phyloP scores from a whole-genome alignment of 2,888 invertebrate species.

The Volucella inanis region DNA sequence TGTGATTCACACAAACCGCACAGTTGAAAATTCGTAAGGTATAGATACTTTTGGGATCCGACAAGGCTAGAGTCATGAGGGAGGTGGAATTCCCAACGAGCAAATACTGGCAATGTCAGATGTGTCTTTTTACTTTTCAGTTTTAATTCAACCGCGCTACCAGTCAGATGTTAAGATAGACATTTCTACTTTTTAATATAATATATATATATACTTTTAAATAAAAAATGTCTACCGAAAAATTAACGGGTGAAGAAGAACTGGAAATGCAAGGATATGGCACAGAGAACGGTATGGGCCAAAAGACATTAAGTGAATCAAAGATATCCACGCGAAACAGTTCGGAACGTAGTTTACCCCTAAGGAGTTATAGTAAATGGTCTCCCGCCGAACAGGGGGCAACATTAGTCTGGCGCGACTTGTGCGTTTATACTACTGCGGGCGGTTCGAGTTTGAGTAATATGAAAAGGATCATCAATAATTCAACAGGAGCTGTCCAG shows the following conservation, averaged over 20 bases:
- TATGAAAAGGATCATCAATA: constrained; percentile 90
- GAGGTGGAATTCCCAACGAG: neutral
- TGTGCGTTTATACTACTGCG: constrained; percentile 87
- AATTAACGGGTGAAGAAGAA: constrained; percentile 33
- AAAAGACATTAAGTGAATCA: constrained; percentile 69
- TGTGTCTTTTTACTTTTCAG: constrained; percentile 40
- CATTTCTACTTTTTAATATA: constrained; percentile 7
- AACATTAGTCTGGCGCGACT: constrained; percentile 91
- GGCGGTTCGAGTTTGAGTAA: constrained; percentile 82
- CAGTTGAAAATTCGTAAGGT: constrained; percentile 6
- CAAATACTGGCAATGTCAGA: constrained; percentile 22
- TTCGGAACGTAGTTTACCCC: constrained; percentile 80
- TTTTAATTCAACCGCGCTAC: constrained; percentile 59
- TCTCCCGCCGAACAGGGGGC: constrained; percentile 86
- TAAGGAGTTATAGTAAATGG: constrained; percentile 84
- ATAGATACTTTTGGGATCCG: neutral
- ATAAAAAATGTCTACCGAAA: constrained; percentile 60
- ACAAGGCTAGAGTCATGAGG: constrained; percentile 14
- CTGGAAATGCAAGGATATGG: constrained; percentile 57
- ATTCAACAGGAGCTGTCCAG: constrained; percentile 92
- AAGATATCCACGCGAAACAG: constrained; percentile 80
- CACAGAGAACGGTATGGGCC: constrained; percentile 24
- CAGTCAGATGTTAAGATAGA: constrained; percentile 47
- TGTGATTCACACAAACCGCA: constrained; percentile 34
- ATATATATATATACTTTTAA: constrained; percentile 11